A percentile compares a stretch with the other conserved stretches of the same genome.
phyloP scores from a whole-genome alignment of 2,113 vertebrate species.

The Henicopernis longicauda region DNA sequence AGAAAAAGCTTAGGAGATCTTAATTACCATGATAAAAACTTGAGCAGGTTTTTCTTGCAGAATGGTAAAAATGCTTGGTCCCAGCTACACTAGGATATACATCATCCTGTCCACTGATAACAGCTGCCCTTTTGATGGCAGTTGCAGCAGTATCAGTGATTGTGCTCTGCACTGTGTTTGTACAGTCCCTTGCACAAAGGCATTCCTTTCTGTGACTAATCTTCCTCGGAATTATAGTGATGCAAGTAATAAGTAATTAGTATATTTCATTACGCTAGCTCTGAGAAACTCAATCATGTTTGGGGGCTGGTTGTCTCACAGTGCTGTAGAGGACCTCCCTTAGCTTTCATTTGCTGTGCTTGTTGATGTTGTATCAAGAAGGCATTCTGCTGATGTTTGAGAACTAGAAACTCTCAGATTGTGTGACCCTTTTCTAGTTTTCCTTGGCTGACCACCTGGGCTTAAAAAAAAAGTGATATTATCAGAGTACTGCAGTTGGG shows the following conservation, averaged over 20 bases:
- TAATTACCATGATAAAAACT: not conserved
- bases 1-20: not conserved
- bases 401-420: not conserved
- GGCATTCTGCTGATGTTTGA: not conserved
- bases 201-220: constrained; percentile 65
- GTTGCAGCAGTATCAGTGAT: not conserved
- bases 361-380: not conserved
- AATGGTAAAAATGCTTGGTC: not conserved
- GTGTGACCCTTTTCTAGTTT: not conserved
- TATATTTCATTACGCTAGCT: not conserved
- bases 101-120: not conserved
- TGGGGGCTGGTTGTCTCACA: not conserved
- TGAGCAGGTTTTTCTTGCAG: not conserved
- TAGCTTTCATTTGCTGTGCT: not conserved
- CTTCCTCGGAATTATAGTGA: constrained; percentile 56
- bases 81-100: not conserved
- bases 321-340: not conserved
- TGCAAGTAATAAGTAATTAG: constrained; percentile 58
- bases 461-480: not conserved
- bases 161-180: not conserved
- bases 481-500: not conserved
- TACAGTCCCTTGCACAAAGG: constrained; percentile 29
- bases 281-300: not conserved
- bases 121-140: not conserved
- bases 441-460: not conserved